Conservation (phyloP, 2,888 invertebrate species). For the Idaea biselata region DNA sequence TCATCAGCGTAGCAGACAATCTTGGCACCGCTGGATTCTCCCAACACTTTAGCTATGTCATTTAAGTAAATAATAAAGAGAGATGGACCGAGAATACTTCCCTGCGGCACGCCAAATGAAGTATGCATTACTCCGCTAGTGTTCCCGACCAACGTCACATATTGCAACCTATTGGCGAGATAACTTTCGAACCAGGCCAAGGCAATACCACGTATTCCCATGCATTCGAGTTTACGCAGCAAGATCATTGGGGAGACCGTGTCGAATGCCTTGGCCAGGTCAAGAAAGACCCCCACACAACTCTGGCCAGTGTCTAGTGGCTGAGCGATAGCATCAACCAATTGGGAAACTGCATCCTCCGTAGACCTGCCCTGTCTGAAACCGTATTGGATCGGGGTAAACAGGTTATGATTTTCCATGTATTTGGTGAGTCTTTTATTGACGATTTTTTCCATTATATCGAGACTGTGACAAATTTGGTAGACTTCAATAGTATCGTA, state of each 20-base stretch:
- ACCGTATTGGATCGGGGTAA: neutral
- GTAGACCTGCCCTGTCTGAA: neutral
- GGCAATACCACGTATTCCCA: slow-evolving; percentile 4
- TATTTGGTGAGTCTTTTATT: slow-evolving; percentile 5
- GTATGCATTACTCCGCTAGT: neutral
- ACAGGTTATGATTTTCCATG: too few species aligned
- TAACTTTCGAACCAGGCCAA: slow-evolving; percentile 6
- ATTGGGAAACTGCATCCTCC: too few species aligned
- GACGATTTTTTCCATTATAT: slow-evolving; percentile 2
- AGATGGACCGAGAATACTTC: neutral
- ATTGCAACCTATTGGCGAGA: neutral
- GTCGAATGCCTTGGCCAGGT: slow-evolving; percentile 9
- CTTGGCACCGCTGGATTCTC: neutral
- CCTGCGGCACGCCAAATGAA: neutral
- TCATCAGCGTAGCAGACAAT: slow-evolving; percentile 6
- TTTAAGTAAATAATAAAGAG: neutral
- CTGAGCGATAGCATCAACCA: neutral
- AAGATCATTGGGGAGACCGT: slow-evolving; percentile 6
- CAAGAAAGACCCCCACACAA: slow-evolving; percentile 5
- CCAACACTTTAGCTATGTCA: neutral
- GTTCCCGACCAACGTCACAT: neutral
- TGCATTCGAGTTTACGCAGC: neutral
- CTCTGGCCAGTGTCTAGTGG: slow-evolving; percentile 1
- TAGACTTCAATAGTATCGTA: too few species aligned
- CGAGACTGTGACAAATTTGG: too few species aligned